Evolutionary conservation across 2,113 vertebrate genomes (phyloP), one percentile per base, ranked within the genome.

Genomic region (Barbus barbus): DNA sequence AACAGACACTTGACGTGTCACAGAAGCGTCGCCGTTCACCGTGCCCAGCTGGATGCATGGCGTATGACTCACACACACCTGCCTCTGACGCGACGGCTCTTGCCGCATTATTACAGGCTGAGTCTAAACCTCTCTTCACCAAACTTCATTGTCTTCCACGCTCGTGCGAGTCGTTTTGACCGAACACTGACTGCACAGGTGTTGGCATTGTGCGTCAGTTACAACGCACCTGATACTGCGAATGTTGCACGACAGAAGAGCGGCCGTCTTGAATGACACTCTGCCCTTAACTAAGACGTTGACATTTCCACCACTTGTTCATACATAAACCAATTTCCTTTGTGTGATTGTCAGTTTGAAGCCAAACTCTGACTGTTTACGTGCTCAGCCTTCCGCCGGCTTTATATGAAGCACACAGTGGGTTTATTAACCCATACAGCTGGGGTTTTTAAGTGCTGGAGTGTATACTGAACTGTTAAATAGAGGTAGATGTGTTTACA

Each of bases 11-110:
- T 82, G 61, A 22, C 22, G 41, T 67, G 38, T 26, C 36, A 56
- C 24, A 1, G 76, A 61, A 56, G 48, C 11, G 53, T 80, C 44
- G n/a, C 4, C 31, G 26, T 31, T 80, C 53, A 7, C 38, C 5
- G 13, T 22, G 24, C 58, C 31, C 31, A n/a, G 72, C 72, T 76
- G 53, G 78, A 12, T 75, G 4, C 7, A 22, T 14, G 11, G 20
- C 13, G 26, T 28, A 71, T 87, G 78, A 87, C 78, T 77, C 78
- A 81, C 71, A 18, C 65, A 33, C 79, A 82, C 73, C 73, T 82
- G 83, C 31, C 56, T 48, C 4, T 53, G 13, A 44, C 48, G 69
- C 46, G 9, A 14, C n/a, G 38, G 69, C 82, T 72, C 20, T 56
- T 72, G 22, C 53, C 26, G 9, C 60, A 18, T 20, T 31, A 46